A percentile compares a stretch with the other conserved stretches of the same genome.
Conservation (phyloP, 2,113 vertebrate genomes). For the Apistogramma diplotaenia region DNA sequence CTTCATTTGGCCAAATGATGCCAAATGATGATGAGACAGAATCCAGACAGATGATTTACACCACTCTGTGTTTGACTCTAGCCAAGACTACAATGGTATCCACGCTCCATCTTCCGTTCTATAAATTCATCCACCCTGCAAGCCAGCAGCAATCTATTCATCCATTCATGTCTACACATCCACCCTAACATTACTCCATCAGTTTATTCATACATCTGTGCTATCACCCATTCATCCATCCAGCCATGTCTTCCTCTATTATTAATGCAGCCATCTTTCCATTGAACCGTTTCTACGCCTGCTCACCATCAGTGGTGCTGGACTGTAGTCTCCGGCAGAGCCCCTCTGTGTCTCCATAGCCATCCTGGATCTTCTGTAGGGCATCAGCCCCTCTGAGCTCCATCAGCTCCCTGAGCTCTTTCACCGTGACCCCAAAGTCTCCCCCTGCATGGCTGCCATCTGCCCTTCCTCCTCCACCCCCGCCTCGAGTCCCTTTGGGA, state of each 20-base stretch:
- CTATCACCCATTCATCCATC: constrained; percentile 7
- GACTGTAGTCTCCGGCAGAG: constrained; percentile 88
- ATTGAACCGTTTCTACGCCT: not conserved
- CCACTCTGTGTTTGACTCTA: not conserved
- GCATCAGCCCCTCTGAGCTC: constrained; percentile 86
- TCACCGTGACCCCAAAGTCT: constrained; percentile 84
- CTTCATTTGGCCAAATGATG: not conserved
- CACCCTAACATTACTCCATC: not conserved
- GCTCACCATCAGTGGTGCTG: constrained; percentile 83
- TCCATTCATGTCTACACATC: constrained; percentile 15
- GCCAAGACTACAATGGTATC: not conserved
- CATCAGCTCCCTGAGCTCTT: constrained; percentile 87
- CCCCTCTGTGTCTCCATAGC: constrained; percentile 81
- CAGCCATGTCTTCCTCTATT: constrained; percentile 1
- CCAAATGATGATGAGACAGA: not conserved
- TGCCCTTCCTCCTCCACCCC: constrained; percentile 47
- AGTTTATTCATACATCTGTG: not conserved
- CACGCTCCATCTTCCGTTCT: not conserved
- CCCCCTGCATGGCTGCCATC: constrained; percentile 77
- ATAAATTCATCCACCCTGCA: constrained; percentile 1
- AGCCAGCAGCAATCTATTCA: not conserved
- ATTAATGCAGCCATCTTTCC: not conserved
- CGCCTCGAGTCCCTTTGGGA: constrained; percentile 78
- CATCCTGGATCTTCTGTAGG: constrained; percentile 85
- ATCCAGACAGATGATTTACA: not conserved